Evolutionary conservation across 2,888 invertebrate species (phyloP).

Genomic region (Ethmia dodecea): DNA sequence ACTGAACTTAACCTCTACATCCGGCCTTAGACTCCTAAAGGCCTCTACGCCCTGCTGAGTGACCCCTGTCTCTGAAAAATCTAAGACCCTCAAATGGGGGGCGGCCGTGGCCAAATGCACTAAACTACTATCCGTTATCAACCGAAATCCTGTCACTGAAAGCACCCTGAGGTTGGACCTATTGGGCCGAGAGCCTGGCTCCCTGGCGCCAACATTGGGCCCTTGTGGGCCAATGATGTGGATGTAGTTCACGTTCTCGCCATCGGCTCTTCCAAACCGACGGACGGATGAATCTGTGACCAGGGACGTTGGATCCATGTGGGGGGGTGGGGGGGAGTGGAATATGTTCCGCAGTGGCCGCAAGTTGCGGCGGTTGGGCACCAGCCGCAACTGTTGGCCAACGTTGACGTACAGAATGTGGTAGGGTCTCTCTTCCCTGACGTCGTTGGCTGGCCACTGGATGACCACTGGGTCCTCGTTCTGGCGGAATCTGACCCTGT

Average conservation of each 20-base stretch:
- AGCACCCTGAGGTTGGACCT: conserved; percentile 69
- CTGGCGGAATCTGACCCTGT: conserved; percentile 22
- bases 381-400: conserved; percentile 27
- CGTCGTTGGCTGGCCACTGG: not conserved
- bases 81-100: conserved; percentile 75
- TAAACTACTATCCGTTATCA: conserved; percentile 80
- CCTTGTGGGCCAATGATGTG: conserved; percentile 39
- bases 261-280: conserved; percentile 49
- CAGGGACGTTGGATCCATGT: conserved; percentile 29
- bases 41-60: conserved; percentile 77
- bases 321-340: conserved; percentile 16
- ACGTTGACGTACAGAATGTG: conserved; percentile 47
- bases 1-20: conserved; percentile 65
- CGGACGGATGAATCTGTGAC: conserved; percentile 51
- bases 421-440: conserved; percentile 26
- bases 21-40: conserved; percentile 78
- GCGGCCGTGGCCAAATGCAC: conserved; percentile 79
- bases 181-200: conserved; percentile 33
- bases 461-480: conserved; percentile 24
- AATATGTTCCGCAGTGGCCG: conserved; percentile 8
- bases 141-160: conserved; percentile 76
- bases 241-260: conserved; percentile 44
- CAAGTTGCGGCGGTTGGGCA: conserved; percentile 4
- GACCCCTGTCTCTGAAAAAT: conserved; percentile 82
- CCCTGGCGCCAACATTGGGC: conserved; percentile 12